These are phyloP conservation scores for Empidonax alnorum DNA, from an alignment of 2,113 vertebrate species.

Conservation along the genomic window DNA sequence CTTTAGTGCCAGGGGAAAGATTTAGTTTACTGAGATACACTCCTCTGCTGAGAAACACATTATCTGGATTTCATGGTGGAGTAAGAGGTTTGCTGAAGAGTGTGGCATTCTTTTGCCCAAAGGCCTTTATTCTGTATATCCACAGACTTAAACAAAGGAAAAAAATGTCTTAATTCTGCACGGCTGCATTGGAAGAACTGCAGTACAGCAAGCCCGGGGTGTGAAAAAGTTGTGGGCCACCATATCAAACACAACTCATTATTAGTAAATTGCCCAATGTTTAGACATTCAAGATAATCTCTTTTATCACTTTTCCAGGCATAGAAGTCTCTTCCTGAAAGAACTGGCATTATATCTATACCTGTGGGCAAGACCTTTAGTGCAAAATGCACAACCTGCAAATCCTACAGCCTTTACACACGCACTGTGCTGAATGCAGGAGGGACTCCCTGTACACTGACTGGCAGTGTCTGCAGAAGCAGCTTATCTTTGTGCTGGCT, in stretches of 20 bases:
- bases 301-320: neutral
- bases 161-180: neutral
- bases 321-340: neutral
- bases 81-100: neutral
- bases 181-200: neutral
- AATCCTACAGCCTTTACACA: neutral
- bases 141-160: neutral
- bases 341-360: neutral
- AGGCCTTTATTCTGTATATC: neutral
- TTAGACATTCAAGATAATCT: neutral
- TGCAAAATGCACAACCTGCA: neutral
- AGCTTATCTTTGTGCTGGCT: neutral
- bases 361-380: neutral
- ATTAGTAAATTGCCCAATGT: neutral
- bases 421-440: accelerated
- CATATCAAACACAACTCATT: neutral
- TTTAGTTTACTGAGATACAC: neutral
- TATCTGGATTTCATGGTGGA: neutral
- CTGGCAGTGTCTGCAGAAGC: neutral
- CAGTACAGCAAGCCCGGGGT: neutral
- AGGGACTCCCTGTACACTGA: accelerated
- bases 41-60: neutral
- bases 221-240: neutral
- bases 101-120: neutral
- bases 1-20: neutral